phyloP scores from a whole-genome alignment of 35 echinoderm and acorn worm genomes.

The Apostichopus californicus region DNA sequence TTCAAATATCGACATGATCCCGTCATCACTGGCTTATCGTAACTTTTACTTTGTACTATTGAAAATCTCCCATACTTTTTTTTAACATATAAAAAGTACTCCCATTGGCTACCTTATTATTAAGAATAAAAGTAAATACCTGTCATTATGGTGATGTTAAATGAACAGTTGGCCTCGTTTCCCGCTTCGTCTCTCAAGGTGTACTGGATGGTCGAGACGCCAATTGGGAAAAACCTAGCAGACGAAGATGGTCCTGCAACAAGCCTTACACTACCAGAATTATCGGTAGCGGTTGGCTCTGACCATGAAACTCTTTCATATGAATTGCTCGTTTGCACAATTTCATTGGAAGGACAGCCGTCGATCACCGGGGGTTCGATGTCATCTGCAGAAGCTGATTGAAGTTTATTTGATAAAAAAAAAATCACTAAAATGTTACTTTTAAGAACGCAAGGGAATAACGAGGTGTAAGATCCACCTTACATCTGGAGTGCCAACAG shows the following conservation, averaged over 20 bases:
- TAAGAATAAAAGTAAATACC: not conserved
- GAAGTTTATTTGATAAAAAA: not conserved
- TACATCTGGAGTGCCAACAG: too few species aligned
- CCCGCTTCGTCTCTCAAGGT: constrained; percentile 62
- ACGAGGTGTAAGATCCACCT: too few species aligned
- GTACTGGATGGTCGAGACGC: constrained; percentile 10
- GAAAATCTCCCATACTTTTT: too few species aligned
- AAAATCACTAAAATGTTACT: not conserved
- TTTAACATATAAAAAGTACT: too few species aligned
- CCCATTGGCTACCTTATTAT: too few species aligned
- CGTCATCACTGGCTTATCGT: too few species aligned
- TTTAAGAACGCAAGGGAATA: too few species aligned
- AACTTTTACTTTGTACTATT: too few species aligned
- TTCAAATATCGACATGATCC: too few species aligned
- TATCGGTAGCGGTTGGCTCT: not conserved
- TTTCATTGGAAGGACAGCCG: not conserved
- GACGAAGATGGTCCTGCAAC: not conserved
- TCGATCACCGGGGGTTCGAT: not conserved
- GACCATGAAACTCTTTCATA: not conserved
- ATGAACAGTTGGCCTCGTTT: constrained; percentile 63
- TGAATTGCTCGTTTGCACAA: not conserved
- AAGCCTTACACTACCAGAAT: not conserved
- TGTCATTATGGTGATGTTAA: constrained; percentile 42
- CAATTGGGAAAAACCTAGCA: not conserved
- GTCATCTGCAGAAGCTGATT: not conserved